Evolutionary conservation across 2,113 vertebrate genomes (phyloP).

Genomic region (Zapornia atra): DNA sequence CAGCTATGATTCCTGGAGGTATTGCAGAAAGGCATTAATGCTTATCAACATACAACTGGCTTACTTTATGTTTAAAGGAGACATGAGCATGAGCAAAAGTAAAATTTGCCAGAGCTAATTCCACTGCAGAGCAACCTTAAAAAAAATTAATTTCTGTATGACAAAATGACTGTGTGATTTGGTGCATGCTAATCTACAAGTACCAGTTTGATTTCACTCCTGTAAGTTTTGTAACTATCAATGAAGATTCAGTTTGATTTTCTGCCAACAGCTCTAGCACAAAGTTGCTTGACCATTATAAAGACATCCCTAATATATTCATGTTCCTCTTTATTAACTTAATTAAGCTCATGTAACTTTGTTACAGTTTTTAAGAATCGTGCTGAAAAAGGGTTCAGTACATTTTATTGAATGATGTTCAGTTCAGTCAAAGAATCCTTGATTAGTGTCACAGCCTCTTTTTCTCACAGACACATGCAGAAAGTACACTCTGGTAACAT

Average conservation of each 20-base stretch:
- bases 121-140: neutral
- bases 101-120: neutral
- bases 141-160: neutral
- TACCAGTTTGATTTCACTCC: neutral
- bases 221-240: neutral
- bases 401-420: neutral
- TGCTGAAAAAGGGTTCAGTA: neutral
- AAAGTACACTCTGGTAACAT: neutral
- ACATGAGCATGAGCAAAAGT: neutral
- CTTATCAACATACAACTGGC: neutral
- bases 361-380: accelerated
- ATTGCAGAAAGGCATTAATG: neutral
- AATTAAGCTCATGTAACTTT: neutral
- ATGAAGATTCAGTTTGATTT: neutral
- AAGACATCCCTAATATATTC: neutral
- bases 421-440: neutral
- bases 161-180: neutral
- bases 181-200: neutral
- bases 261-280: neutral
- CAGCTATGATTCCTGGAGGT: neutral
- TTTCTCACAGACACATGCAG: neutral
- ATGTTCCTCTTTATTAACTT: neutral
- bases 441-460: neutral
- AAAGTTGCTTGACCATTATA: neutral
- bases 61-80: neutral